These are phyloP conservation scores for Numenius phaeopus DNA, from an alignment of 2,797 vertebrate genomes.

Conservation along the genomic window DNA sequence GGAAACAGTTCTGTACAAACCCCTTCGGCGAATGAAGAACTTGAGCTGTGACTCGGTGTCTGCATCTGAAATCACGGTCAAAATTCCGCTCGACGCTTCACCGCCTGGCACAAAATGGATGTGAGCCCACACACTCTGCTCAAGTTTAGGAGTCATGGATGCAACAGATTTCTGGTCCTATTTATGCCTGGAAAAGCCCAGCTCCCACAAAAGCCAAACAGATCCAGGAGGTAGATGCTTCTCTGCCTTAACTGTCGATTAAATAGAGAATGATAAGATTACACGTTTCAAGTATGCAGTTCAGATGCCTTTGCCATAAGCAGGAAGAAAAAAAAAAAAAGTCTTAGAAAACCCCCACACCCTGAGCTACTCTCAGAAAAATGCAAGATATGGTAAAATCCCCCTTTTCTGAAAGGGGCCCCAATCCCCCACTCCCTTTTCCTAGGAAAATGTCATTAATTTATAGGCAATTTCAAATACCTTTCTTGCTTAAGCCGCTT, in stretches of 20 bases:
- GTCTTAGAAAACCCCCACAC: not conserved
- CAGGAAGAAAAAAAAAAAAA: not conserved
- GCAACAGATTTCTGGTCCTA: not conserved
- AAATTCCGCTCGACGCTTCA: not conserved
- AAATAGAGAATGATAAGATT: not conserved
- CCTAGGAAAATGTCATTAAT: not conserved
- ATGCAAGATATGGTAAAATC: not conserved
- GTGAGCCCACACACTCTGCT: not conserved
- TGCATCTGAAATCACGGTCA: not conserved
- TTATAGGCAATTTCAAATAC: not conserved
- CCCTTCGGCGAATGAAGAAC: not conserved
- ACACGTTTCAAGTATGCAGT: not conserved
- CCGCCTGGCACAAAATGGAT: fast-evolving
- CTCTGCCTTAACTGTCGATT: not conserved
- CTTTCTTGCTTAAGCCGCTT: not conserved
- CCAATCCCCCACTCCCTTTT: not conserved
- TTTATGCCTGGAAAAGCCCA: not conserved
- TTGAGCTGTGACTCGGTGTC: not conserved
- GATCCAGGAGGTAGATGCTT: not conserved
- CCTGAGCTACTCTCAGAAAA: not conserved
- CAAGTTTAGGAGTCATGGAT: not conserved
- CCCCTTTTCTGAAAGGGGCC: not conserved
- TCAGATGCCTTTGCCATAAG: not conserved
- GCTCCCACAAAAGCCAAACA: not conserved
- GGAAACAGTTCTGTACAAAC: not conserved